Evolutionary conservation across 2,888 invertebrate species (phyloP), one percentile per base, ranked within the genome.

Genomic region (Trilocha varians): DNA sequence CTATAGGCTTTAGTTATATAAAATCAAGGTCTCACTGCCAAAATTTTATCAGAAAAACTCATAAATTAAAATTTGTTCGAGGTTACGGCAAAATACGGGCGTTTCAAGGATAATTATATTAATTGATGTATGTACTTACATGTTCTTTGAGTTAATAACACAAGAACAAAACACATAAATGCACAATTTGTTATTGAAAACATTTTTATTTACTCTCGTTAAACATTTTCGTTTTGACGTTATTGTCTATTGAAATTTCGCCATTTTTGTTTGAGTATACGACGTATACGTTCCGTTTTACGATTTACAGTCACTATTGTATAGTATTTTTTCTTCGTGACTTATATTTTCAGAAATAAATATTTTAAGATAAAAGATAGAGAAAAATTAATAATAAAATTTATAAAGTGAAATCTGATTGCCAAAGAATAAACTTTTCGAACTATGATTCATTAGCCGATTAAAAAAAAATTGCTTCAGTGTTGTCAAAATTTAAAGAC

Each of bases 131-230:
- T 40, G 32, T 62, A 82, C 83, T 78, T 59, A 83, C 83, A 79
- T 75, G 61, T 59, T 65, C 69, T 55, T 46, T 63, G 57, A 51
- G 56, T 61, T 50, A 64, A 49, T 38, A 70, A 41, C 46, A 67
- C 55, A 32, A 73, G 49, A 47, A 67, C 59, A 49, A 70, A 63
- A 73, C 66, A 69, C 47, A 65, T 53, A 53, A 73, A 65, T 55
- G 69, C 59, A 63, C 65, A 60, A 56, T 60, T 65, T 44, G 53
- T 55, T 49, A 56, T 59, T 49, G 64, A 65, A 72, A 71, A 71
- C 83, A 83, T 83, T 75, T 76, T 74, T 78, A 78, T 74, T 78
- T 77, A 78, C 65, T 74, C 74, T 62, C 59, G 49, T 58, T 52
- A 68, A 78, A 79, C 80, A 77, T 78, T 78, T 50, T 52, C 60